Base-by-base conservation (phyloP, 2,888 invertebrate genomes). In the Clitarchus hookeri region DNA sequence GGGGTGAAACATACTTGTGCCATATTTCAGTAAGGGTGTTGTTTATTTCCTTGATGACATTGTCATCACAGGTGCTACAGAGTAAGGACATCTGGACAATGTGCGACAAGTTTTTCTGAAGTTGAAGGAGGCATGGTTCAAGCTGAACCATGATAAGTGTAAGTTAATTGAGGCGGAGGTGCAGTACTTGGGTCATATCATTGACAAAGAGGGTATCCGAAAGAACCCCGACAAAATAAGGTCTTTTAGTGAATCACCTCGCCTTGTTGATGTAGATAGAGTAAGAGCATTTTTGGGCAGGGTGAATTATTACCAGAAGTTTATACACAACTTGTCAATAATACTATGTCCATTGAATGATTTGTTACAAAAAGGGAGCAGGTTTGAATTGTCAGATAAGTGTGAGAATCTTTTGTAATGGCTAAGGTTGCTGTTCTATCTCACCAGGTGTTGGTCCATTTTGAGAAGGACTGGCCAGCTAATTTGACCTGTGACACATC, bases 231-330 rank as follows among this genome's bases (percentile, higher is more conserved):
- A 87, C 0, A 91, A 91, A 88, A 88, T 91, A 0, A 86, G 88
- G 13, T 90, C 90, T 0, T 90, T 91, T 26, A 36, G 89, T 23
- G 88, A 90, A 9, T 86, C 89, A 84, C 88, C 89, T 23, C 86
- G 25, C 83, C 90, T 90, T 8, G 86, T 86, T 36, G 88, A 90
- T 85, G 87, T 88, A 0, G 86, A 87, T 44, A 88, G 89, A 87
- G 85, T 90, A 0, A 88, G 88, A 77, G 88, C 90, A 0, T 91
- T 90, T 87, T 78, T 88, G n/a, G n/a, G n/a, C n/a, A n/a, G n/a
- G n/a, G n/a, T n/a, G n/a, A n/a, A n/a, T n/a, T n/a, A n/a, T n/a
- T 91, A 91, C 87, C 88, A 89, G 11, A 89, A 89, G 84, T 92
- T 91, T 89, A 87, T 91, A 0, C 88, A 89, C 23, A 89, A 89